phyloP scores from a whole-genome alignment of 1,140 invertebrate species.

The Hesperophylax magnus region DNA sequence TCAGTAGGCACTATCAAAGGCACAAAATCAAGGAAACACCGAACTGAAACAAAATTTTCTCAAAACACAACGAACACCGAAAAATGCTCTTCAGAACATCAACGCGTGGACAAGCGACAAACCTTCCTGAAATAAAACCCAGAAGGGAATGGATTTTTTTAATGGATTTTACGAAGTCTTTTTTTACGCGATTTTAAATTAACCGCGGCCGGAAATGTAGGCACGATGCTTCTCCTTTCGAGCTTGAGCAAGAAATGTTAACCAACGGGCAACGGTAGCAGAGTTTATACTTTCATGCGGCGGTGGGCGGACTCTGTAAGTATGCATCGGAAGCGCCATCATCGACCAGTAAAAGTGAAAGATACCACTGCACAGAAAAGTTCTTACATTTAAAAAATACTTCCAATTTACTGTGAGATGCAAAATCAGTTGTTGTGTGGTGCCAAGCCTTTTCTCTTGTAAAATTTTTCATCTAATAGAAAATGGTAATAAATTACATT shows the following conservation, averaged over 20 bases:
- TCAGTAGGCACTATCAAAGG: too few species aligned
- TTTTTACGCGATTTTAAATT: background rate
- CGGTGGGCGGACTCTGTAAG: background rate
- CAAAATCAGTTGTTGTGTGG: too few species aligned
- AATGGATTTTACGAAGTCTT: background rate
- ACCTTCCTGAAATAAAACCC: background rate
- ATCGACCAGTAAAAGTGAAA: background rate
- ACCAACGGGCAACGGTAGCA: slow-evolving; percentile 13
- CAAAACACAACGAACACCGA: background rate
- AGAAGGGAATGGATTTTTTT: background rate
- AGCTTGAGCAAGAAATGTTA: slow-evolving; percentile 21
- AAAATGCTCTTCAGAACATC: background rate
- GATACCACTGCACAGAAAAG: background rate
- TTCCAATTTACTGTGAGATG: too few species aligned
- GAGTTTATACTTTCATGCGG: slow-evolving; percentile 27
- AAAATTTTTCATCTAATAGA: too few species aligned
- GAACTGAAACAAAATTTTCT: background rate
- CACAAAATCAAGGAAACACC: too few species aligned
- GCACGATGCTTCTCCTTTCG: slow-evolving; percentile 8
- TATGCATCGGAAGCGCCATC: background rate
- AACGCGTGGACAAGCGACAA: background rate
- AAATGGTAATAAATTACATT: too few species aligned
- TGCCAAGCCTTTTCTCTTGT: too few species aligned
- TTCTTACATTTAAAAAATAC: too few species aligned
- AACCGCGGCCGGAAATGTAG: background rate